These are phyloP conservation scores for Anhinga anhinga DNA, from an alignment of 2,113 vertebrate genomes.

Conservation along the genomic window DNA sequence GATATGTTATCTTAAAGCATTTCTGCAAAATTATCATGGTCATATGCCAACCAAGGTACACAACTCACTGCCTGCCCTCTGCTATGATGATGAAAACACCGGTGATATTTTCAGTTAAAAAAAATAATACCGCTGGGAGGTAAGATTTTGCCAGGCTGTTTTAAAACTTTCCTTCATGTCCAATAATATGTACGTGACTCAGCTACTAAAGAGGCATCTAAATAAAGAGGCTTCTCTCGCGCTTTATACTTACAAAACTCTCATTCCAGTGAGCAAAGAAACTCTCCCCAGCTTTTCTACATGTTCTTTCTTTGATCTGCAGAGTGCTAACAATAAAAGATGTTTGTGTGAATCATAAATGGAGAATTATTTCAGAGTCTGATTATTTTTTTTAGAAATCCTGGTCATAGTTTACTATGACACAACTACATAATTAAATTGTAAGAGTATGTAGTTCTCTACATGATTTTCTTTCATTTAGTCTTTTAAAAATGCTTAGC, in stretches of 20 bases:
- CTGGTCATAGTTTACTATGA: background rate
- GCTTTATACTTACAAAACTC: constrained; percentile 56
- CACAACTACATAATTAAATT: background rate
- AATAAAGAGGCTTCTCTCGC: constrained; percentile 61
- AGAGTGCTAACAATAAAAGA: constrained; percentile 16
- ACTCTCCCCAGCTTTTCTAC: constrained; percentile 42
- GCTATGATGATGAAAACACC: background rate
- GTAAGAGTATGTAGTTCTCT: background rate
- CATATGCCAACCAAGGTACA: background rate
- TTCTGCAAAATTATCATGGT: background rate
- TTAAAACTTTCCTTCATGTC: constrained; percentile 48
- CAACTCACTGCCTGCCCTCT: background rate
- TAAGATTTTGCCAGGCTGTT: constrained; percentile 21
- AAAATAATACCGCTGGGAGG: background rate
- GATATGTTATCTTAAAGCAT: background rate
- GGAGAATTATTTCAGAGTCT: background rate
- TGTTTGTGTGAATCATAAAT: constrained; percentile 12
- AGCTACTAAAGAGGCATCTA: constrained; percentile 64
- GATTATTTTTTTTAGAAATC: background rate
- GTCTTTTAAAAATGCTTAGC: background rate
- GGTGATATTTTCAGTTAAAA: background rate
- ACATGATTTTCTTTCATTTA: background rate
- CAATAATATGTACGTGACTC: constrained; percentile 54
- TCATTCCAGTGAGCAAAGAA: constrained; percentile 41
- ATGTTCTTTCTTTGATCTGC: constrained; percentile 48